Base-by-base conservation (phyloP, 2,797 vertebrate genomes). In the Xerus rutilus region DNA sequence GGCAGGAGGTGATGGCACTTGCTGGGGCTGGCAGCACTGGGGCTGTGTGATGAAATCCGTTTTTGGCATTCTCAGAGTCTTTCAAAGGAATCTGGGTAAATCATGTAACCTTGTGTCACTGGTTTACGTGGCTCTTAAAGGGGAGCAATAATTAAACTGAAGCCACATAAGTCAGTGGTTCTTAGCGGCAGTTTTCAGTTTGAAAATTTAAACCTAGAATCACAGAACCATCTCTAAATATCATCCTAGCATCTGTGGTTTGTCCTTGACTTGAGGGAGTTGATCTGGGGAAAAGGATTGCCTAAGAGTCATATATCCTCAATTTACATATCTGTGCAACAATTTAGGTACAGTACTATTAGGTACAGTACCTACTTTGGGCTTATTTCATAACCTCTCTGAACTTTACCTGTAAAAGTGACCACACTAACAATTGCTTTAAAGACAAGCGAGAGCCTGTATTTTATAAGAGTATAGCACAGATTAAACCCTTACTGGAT, bases 81-180 rank as follows among this genome's bases (percentile, higher is more conserved):
- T 85, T 96, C 49, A 45, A 65, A 96, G 95, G 88, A 93, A 87
- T 95, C 82, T 81, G 83, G 74, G 69, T 90, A 92, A 89, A 86
- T 86, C 52, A 39, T 65, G 85, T 89, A 91, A 95, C 78, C 67
- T 95, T 59, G 84, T 72, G 59, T 84, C 78, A 21, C 78, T 86
- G 86, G 89, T 52, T 65, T 78, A 91, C 85, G 92, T 96, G 97
- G 83, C 90, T 82, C 73, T 57, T 64, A 67, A 74, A 69, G 67
- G 54, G 72, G 30, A 59, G 23, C 57, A 30, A 64, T 95, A 81
- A 92, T 90, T 86, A 96, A 96, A 79, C 96, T 64, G 32, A 76
- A 94, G 70, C 54, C 17, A 8, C 17, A 8, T 73, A 73, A 69
- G 25, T 91, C 78, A 84, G 70, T 15, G 5, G 28, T 73, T 93